Conservation (phyloP, 2,113 vertebrate species). For the Pseudorhombus dupliciocellatus region DNA sequence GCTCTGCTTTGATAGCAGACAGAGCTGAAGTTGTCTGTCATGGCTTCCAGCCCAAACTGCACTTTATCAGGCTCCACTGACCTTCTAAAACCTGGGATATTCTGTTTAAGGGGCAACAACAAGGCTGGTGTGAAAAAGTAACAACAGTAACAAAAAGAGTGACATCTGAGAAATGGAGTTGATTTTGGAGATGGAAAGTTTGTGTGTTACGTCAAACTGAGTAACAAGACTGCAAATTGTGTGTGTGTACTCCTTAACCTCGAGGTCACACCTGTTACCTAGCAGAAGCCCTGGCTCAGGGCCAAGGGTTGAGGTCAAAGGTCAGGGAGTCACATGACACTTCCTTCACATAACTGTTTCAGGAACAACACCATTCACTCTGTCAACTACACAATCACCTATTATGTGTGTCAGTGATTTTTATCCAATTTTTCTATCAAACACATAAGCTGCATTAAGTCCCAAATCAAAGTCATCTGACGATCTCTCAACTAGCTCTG, state of each 20-base stretch:
- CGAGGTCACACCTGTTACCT: conserved; percentile 77
- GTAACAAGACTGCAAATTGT: too few relatives aligned
- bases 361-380: conserved; percentile 10
- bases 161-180: conserved; percentile 17
- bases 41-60: conserved; percentile 53
- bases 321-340: conserved; percentile 64
- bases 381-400: conserved; percentile 23
- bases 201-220: background rate
- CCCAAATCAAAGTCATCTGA: background rate
- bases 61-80: conserved; percentile 51
- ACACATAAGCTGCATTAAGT: background rate
- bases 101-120: conserved; percentile 19
- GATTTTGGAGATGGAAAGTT: background rate
- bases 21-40: conserved; percentile 16
- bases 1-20: conserved; percentile 29
- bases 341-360: conserved; percentile 43
- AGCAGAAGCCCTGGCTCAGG: conserved; percentile 34
- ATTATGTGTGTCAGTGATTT: conserved; percentile 27
- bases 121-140: background rate
- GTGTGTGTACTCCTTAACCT: conserved; percentile 31
- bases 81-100: conserved; percentile 47
- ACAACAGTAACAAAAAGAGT: conserved; percentile 16
- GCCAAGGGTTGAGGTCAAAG: conserved; percentile 50
- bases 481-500: background rate
- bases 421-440: background rate